Base-by-base conservation (phyloP, 2,888 invertebrate genomes). In the Ornithoptera alexandrae region DNA sequence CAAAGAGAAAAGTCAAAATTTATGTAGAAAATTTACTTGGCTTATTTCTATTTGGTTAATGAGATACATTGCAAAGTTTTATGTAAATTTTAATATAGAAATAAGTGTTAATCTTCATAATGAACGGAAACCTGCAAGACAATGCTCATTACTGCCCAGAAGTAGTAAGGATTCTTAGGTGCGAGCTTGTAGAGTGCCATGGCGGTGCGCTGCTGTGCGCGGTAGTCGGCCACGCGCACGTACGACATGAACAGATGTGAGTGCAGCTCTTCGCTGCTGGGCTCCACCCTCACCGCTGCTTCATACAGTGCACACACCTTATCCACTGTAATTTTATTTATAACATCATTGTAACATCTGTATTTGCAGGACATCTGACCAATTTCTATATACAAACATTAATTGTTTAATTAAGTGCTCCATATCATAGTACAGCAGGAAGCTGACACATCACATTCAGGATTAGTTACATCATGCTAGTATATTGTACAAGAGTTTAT, bases 141-240 rank as follows among this genome's bases (percentile, higher is more conserved):
- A 76, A 98, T 95, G 84, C 98, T 98, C 97, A 99, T 98, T 15
- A 99, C 96, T 24, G 97, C 97, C 99, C 99, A 99, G 86, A 98
- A 98, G 85, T 98, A 98, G 85, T 99, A 99, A 0, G 98, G 98
- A 85, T 97, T 98, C 86, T 98, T 98, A 3, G 97, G 96, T 79
- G 96, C 96, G 69, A 97, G 93, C 92, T 98, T 98, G 89, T 97
- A 99, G 53, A 99, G 92, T 17, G 95, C 94, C 94, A 98, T 94
- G 0, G 99, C 99, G 0, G 96, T 95, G 73, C 96, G 94, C 81
- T 98, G 98, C 85, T 99, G 99, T 12, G 97, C 94, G 81, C 97
- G 96, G 83, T 96, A 98, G 88, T 99, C 97, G 1, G 96, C 96
- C 2, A 98, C 93, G 46, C 99, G 94, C 6, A 98, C 98, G 82